phyloP scores from a whole-genome alignment of 2,888 invertebrate species.

The Trachelus tabidus region DNA sequence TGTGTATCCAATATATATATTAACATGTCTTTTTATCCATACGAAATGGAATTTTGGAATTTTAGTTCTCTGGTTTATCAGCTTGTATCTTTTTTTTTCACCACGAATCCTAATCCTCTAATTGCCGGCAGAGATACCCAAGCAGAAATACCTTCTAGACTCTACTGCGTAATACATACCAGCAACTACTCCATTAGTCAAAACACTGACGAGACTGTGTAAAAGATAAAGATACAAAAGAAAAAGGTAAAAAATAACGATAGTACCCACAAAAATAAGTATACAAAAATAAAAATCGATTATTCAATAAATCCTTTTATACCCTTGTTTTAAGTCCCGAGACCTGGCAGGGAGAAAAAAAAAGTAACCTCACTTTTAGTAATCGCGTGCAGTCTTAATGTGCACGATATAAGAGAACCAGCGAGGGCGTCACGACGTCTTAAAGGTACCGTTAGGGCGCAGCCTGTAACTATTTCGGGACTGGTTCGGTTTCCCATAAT shows the following conservation, averaged over 20 bases:
- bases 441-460: not conserved
- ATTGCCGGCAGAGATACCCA: not conserved
- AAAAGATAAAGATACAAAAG: not conserved
- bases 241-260: not conserved
- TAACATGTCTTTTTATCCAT: not conserved
- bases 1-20: not conserved
- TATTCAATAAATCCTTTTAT: not conserved
- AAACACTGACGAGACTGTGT: not conserved
- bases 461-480: not conserved
- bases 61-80: not conserved
- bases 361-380: not conserved
- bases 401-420: not conserved
- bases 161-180: not conserved
- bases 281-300: not conserved
- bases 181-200: not conserved
- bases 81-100: not conserved
- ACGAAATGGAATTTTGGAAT: not conserved
- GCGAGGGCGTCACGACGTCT: not conserved
- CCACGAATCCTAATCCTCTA: not conserved
- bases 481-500: not conserved
- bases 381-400: not conserved
- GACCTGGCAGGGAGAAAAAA: not conserved
- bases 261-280: not conserved
- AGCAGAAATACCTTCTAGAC: not conserved
- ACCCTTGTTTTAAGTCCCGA: not conserved